Conservation (phyloP, 2,888 invertebrate genomes). For the Melangyna quadrimaculata region DNA sequence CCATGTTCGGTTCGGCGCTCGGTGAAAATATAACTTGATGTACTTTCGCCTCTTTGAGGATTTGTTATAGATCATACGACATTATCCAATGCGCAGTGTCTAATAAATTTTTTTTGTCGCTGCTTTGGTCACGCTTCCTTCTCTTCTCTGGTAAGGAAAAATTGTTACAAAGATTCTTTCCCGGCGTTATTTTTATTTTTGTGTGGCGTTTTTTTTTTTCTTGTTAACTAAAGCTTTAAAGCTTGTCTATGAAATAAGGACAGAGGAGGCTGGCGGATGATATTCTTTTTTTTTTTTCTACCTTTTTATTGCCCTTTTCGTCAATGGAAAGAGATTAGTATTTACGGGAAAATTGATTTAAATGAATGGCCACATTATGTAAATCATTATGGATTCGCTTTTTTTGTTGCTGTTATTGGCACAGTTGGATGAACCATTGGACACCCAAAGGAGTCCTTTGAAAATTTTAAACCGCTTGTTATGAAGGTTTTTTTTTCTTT, state of each 20-base stretch:
- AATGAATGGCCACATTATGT: slow-evolving; percentile 62
- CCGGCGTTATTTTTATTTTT: slow-evolving; percentile 12
- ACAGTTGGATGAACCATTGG: slow-evolving; percentile 19
- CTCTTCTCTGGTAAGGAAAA: slow-evolving; percentile 14
- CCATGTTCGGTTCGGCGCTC: background rate
- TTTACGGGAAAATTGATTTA: slow-evolving; percentile 58
- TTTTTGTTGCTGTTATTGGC: background rate
- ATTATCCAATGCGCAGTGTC: slow-evolving; percentile 64
- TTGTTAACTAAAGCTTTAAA: slow-evolving; percentile 58
- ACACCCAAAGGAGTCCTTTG: slow-evolving; percentile 40
- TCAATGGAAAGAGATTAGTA: slow-evolving; percentile 46
- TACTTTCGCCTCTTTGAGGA: background rate
- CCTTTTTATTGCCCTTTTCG: slow-evolving; percentile 7
- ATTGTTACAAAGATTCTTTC: slow-evolving; percentile 43
- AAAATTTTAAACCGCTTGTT: slow-evolving; percentile 47
- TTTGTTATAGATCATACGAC: slow-evolving; percentile 39
- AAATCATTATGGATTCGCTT: slow-evolving; percentile 29
- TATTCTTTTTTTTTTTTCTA: slow-evolving; percentile 27
- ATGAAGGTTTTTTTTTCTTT: slow-evolving; percentile 45
- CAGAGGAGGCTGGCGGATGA: slow-evolving; percentile 4
- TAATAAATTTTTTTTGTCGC: slow-evolving; percentile 39
- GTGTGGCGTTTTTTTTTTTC: slow-evolving; percentile 14
- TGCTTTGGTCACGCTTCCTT: slow-evolving; percentile 20
- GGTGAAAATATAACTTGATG: background rate
- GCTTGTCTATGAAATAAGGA: slow-evolving; percentile 9